A percentile compares a stretch with the other conserved stretches of the same genome.
Conservation (phyloP, 2,797 vertebrate species). For the Amazona ochrocephala region DNA sequence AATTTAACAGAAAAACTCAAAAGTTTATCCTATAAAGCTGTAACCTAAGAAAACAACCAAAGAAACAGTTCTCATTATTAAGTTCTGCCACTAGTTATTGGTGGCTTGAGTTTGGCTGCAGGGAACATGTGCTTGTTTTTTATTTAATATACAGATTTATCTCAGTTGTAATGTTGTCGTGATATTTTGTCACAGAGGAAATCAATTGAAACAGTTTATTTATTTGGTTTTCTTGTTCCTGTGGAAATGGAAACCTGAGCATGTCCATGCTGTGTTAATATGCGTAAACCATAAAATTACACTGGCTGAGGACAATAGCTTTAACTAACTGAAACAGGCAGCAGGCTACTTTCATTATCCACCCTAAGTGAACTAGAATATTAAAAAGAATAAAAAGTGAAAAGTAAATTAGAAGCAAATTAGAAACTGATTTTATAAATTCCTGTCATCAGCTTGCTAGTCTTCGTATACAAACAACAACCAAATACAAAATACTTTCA, state of each 20-base stretch:
- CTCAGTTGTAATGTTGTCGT: background rate
- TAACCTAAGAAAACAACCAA: background rate
- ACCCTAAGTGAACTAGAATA: background rate
- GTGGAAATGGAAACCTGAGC: slow-evolving; percentile 4
- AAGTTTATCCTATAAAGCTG: background rate
- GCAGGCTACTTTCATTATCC: background rate
- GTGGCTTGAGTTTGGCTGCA: background rate
- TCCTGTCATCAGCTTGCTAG: background rate
- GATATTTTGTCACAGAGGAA: slow-evolving; percentile 9
- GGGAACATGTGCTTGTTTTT: background rate
- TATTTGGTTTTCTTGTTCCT: slow-evolving; percentile 17
- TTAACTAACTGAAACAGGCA: background rate
- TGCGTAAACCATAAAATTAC: background rate
- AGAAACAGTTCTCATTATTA: background rate
- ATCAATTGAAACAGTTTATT: slow-evolving; percentile 3
- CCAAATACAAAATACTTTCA: background rate
- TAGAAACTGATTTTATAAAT: background rate
- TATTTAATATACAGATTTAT: slow-evolving; percentile 11
- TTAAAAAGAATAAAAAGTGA: slow-evolving; percentile 16
- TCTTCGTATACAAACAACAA: background rate
- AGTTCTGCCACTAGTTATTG: background rate
- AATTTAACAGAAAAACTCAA: background rate
- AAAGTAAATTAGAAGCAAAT: slow-evolving; percentile 41
- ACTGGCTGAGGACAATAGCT: background rate
- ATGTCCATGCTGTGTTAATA: background rate